phyloP scores from a whole-genome alignment of 2,797 vertebrate species.

The Brachymystax lenok region DNA sequence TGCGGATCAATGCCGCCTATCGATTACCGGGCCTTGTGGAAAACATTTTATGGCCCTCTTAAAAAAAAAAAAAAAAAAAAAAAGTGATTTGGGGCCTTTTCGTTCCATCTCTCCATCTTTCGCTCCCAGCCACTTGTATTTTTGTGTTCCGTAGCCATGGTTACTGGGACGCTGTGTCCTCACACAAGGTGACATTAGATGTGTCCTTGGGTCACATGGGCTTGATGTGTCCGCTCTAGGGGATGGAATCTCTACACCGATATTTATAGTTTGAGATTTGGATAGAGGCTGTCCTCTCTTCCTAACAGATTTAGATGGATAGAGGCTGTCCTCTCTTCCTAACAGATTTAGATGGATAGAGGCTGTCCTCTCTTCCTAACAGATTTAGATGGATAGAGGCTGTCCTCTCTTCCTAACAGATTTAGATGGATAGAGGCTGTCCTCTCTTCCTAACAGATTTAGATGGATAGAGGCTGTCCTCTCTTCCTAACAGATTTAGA shows the following conservation, averaged over 20 bases:
- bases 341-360: too few species aligned
- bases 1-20: conserved; percentile 11
- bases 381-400: too few species aligned
- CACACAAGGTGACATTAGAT: background rate
- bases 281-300: background rate
- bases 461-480: too few species aligned
- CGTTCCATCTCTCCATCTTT: background rate
- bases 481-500: too few species aligned
- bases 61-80: too few species aligned
- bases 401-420: too few species aligned
- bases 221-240: background rate
- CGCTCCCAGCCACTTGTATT: background rate
- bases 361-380: too few species aligned
- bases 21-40: background rate
- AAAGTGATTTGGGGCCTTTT: background rate
- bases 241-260: background rate
- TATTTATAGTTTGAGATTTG: background rate
- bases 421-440: too few species aligned
- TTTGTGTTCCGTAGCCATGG: background rate
- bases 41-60: background rate
- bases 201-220: background rate
- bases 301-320: too few species aligned
- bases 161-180: background rate
- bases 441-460: too few species aligned
- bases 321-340: too few species aligned